Evolutionary conservation across 2,797 vertebrate species (phyloP).

Genomic region (Etheostoma nigrum): DNA sequence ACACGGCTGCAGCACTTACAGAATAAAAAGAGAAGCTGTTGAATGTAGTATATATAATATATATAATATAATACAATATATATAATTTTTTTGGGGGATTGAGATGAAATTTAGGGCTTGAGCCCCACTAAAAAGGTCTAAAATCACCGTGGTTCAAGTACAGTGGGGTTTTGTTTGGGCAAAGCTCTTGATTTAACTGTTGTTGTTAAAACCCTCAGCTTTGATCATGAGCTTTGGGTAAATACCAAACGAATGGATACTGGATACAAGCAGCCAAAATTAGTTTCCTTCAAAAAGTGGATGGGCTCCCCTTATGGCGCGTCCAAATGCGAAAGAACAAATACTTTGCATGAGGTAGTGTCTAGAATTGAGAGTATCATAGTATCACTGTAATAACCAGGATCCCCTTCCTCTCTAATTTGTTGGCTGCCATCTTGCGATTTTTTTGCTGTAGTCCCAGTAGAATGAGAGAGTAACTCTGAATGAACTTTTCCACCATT

Average conservation of each 20-base stretch:
- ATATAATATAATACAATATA: too few species aligned
- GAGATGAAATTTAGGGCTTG: too few species aligned
- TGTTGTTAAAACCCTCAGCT: not conserved
- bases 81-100: too few species aligned
- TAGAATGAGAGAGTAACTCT: not conserved
- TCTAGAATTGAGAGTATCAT: not conserved
- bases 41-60: not conserved
- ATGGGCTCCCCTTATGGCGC: not conserved
- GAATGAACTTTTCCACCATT: not conserved
- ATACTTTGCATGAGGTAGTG: not conserved
- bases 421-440: not conserved
- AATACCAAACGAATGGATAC: not conserved
- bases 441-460: not conserved
- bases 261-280: not conserved
- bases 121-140: too few species aligned
- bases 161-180: too few species aligned
- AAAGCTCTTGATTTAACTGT: not conserved
- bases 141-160: not conserved
- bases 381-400: not conserved
- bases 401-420: not conserved
- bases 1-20: conserved; percentile 10
- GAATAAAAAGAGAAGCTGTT: not conserved
- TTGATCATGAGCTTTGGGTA: not conserved
- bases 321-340: not conserved
- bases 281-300: not conserved